phyloP scores from a whole-genome alignment of 2,888 invertebrate genomes.

The Incurvaria masculella region DNA sequence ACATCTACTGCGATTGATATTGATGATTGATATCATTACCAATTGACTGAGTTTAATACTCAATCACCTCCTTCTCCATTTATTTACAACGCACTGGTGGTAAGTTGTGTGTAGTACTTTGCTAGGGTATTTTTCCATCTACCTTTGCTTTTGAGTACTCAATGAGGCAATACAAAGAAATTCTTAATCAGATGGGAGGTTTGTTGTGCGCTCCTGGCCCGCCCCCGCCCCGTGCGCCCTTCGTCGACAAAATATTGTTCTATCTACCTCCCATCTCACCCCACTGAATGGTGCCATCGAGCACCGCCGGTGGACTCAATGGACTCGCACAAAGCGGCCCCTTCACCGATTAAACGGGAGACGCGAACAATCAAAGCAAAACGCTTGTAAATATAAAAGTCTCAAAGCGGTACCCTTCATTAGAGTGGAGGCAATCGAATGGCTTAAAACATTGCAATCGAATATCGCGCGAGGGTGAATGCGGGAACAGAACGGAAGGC shows the following conservation, averaged over 20 bases:
- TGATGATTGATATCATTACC: too few species aligned
- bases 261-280: conserved; percentile 47
- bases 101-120: too few species aligned
- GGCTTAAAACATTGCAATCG: conserved; percentile 53
- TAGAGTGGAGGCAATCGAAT: conserved; percentile 51
- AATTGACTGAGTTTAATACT: too few species aligned
- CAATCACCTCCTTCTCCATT: too few species aligned
- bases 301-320: neutral
- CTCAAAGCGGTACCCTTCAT: conserved; percentile 48
- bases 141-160: too few species aligned
- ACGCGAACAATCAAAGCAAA: conserved; percentile 34
- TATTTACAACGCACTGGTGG: too few species aligned
- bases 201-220: conserved; percentile 38
- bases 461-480: conserved; percentile 41
- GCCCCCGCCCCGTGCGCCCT: conserved; percentile 35
- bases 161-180: too few species aligned
- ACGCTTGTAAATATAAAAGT: conserved; percentile 32
- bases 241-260: conserved; percentile 18
- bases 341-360: conserved; percentile 35
- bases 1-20: too few species aligned
- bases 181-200: conserved; percentile 26
- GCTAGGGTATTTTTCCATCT: too few species aligned
- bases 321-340: conserved; percentile 49
- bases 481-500: conserved; percentile 25
- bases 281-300: conserved; percentile 30